Percentiles rank a stretch among this genome's conserved stretches.
Conservation (phyloP, 1,140 invertebrate species). For the Drosophila cardini region DNA sequence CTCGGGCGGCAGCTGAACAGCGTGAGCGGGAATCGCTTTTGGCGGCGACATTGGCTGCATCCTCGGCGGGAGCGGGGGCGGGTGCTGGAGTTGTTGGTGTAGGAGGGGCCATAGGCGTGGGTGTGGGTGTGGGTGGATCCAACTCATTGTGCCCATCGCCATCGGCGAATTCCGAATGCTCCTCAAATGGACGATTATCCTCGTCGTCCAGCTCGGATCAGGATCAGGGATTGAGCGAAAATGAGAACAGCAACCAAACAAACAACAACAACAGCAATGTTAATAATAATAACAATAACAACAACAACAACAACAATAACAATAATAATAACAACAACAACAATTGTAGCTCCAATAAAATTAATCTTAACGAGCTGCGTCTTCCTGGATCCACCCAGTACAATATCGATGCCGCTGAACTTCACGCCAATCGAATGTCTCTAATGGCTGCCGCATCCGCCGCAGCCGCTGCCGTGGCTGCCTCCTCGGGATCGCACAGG, state of each 20-base stretch:
- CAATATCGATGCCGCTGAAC: constrained; percentile 87
- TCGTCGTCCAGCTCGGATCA: constrained; percentile 91
- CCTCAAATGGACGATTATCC: constrained; percentile 90
- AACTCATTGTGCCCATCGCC: constrained; percentile 90
- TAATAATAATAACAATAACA: constrained; percentile 72
- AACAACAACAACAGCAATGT: constrained; percentile 36
- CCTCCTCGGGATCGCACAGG: constrained; percentile 84
- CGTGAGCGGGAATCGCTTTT: constrained; percentile 92
- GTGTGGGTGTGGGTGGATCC: constrained; percentile 68
- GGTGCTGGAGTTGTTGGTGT: constrained; percentile 60
- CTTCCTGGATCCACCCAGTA: constrained; percentile 88
- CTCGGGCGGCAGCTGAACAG: constrained; percentile 94
- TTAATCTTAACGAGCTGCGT: constrained; percentile 57
- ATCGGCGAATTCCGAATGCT: constrained; percentile 92
- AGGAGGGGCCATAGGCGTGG: constrained; percentile 85
- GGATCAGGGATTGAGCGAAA: constrained; percentile 84
- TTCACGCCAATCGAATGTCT: constrained; percentile 90
- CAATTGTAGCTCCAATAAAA: constrained; percentile 58
- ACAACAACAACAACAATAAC: constrained; percentile 60
- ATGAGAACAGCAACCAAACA: constrained; percentile 85
- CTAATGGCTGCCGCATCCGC: constrained; percentile 90
- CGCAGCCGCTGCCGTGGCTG: constrained; percentile 87
- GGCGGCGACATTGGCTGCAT: constrained; percentile 89
- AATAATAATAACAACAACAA: constrained; percentile 54
- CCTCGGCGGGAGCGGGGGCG: constrained; percentile 77